Percentiles rank a stretch among this genome's conserved stretches.
phyloP scores from a whole-genome alignment of 2,888 invertebrate species.

The Dendrolimus houi region DNA sequence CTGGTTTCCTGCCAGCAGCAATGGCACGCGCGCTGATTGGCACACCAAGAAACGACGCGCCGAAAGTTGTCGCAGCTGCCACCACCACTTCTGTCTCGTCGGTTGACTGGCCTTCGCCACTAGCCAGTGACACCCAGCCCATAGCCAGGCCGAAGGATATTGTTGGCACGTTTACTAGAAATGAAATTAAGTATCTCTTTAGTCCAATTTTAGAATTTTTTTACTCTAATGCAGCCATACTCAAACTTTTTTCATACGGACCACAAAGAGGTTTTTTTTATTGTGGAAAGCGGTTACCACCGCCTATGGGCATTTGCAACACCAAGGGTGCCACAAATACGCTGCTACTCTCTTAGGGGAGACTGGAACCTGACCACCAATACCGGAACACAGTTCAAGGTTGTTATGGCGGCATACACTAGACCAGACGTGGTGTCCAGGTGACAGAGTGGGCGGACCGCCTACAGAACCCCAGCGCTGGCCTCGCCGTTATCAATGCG shows the following conservation, averaged over 20 bases:
- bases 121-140: slow-evolving; percentile 55
- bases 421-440: no score
- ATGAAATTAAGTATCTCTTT: neutral
- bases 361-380: neutral
- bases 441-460: no score
- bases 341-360: no score
- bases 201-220: no score
- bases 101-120: slow-evolving; percentile 26
- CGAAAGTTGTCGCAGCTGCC: slow-evolving; percentile 33
- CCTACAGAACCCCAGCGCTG: no score
- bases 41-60: slow-evolving; percentile 36
- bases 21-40: slow-evolving; percentile 43
- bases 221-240: neutral
- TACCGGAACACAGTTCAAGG: no score
- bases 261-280: neutral
- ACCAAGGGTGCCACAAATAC: neutral
- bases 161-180: slow-evolving; percentile 49
- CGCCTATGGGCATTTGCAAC: neutral
- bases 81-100: slow-evolving; percentile 17
- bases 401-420: no score
- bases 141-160: slow-evolving; percentile 49
- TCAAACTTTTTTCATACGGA: neutral
- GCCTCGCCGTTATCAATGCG: no score
- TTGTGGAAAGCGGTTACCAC: neutral
- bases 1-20: slow-evolving; percentile 32